Evolutionary conservation across 1,140 invertebrate species (phyloP), one percentile per base, ranked within the genome.

Genomic region (Drosophila obscura): DNA sequence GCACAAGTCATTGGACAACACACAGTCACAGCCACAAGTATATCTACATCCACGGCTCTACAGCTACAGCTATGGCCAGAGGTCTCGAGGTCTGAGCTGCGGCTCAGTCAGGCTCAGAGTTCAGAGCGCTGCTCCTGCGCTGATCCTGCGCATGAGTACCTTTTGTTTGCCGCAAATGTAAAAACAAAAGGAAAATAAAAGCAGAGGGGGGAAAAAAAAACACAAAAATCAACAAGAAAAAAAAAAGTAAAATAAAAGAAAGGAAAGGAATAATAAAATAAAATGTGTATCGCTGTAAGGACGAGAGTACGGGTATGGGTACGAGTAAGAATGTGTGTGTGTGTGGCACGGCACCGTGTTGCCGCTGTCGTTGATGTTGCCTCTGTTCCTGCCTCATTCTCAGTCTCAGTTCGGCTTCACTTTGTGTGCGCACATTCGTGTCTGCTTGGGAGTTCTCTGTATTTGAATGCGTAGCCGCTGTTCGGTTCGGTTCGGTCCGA

Each of bases 111-210:
- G 80, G 76, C 80, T 79, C 76, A 84, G 76, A 84, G 78, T 85
- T 85, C 82, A 87, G 61, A 82, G 83, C 56, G 79, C 76, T 69
- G 68, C 61, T 39, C 35, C 72, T 69, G 82, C 75, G 84, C 64
- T 77, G 83, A 87, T 87, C 82, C 82, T 87, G 82, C 82, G 82
- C 82, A 87, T 81, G 79, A 87, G 82, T 78, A 68, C 83, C 82
- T 82, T 79, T 87, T 87, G 82, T 87, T 87, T 87, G 82, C 82
- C 75, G 75, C 81, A 87, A 85, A 87, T 75, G 82, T 78, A 71
- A 77, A 77, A 77, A 77, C 71, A 87, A 87, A 85, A 79, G 77
- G 80, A 72, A 69, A 81, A 80, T 56, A 66, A 73, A 71, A 51
- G 59, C 35, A 5, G 11, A 7, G 26, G 26, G 35, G 35, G 35